Evolutionary conservation across 1,140 invertebrate species (phyloP), one percentile per base, ranked within the genome.

Genomic region (Mycetomoellerius zeteki): DNA sequence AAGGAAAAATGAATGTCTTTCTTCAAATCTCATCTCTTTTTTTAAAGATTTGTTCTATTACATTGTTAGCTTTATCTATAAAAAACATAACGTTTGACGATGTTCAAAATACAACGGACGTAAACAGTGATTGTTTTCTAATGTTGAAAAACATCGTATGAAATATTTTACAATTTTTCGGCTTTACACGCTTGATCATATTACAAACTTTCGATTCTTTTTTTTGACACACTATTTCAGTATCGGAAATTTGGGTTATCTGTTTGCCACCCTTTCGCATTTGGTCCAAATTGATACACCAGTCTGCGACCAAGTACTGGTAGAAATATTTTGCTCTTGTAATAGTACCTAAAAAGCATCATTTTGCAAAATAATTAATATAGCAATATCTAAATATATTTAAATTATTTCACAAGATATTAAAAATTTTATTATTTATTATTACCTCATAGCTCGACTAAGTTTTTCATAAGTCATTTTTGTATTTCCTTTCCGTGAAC

Each of bases 391-490:
- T 37, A 43, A 43, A 50, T 50, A 50, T 16, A 50, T 16, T 50
- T 50, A 50, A 50, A 60, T 58, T 65, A 21, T 60, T 33, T 85
- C 24, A 43, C 0, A 80, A 30, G 37, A 60, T 21, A 52, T 50
- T 14, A 33, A 67, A 89, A 75, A 69, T 62, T 30, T 56, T 58
- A 71, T 78, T 75, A 47, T 82, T 75, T n/a, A 80, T 56, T 85
- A 90, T 94, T 95, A 98, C 97, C 98, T 97, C 98, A 99, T 99
- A 7, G 98, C 98, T 91, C 98, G 94, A 95, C 98, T 98, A 86
- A 99, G 96, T 95, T 99, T 99, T 93, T 99, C 98, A 93, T 99
- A 99, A 21, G 98, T 99, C 98, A 99, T 99, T 92, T 97, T 97
- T 37, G 97, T 97, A 93, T 99, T 99, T 93, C 98, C 97, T 93